These are phyloP conservation scores for Hedya salicella DNA, from an alignment of 2,888 invertebrate species.

Conservation along the genomic window DNA sequence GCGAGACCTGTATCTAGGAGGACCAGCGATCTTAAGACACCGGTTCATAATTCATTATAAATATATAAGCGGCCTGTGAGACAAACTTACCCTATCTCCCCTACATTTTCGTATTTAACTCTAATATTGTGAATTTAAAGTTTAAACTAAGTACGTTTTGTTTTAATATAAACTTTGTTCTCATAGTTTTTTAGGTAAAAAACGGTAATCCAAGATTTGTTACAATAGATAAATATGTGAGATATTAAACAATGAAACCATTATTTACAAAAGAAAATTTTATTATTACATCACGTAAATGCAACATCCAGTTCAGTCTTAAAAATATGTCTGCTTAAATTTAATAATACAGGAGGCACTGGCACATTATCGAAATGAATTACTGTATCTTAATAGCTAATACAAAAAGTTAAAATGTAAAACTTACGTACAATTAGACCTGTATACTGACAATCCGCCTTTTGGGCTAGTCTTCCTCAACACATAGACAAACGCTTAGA, in stretches of 20 bases:
- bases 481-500: not conserved
- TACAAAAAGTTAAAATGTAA: slow-evolving; percentile 34
- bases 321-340: slow-evolving; percentile 72
- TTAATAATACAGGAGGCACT: slow-evolving; percentile 78
- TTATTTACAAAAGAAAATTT: slow-evolving; percentile 60
- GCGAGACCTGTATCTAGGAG: too few species aligned
- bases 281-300: slow-evolving; percentile 73
- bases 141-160: too few species aligned
- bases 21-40: too few species aligned
- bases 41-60: too few species aligned
- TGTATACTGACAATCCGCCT: slow-evolving; percentile 32
- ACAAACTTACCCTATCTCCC: too few species aligned
- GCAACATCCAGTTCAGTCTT: slow-evolving; percentile 82
- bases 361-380: slow-evolving; percentile 64
- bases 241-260: slow-evolving; percentile 11
- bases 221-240: not conserved
- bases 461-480: slow-evolving; percentile 19
- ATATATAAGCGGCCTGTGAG: too few species aligned
- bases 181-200: not conserved
- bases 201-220: not conserved
- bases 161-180: too few species aligned
- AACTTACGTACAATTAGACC: slow-evolving; percentile 40
- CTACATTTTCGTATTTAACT: too few species aligned
- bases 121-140: too few species aligned
- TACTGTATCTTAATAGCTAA: slow-evolving; percentile 35